Base-by-base conservation (phyloP, 2,113 vertebrate species). In the Herpetotheres cachinnans region DNA sequence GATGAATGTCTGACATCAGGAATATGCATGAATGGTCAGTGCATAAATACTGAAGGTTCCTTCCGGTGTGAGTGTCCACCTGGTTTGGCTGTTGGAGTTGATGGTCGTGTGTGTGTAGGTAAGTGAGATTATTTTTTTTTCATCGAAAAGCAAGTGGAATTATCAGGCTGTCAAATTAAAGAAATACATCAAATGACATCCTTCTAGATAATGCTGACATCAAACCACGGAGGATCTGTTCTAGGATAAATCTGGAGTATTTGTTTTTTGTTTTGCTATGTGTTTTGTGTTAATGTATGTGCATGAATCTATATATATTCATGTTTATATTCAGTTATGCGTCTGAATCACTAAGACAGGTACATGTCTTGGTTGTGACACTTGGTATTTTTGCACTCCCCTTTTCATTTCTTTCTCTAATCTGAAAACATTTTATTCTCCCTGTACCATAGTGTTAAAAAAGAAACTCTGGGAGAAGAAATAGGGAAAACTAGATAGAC, bases 101-200 rank as follows among this genome's bases (percentile, higher is more conserved):
- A 98, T 91, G 98, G 98, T 47, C 98, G 97, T 73, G 98, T 98
- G 52, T 98, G 98, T 93, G 97, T 98, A 73, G 98, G 98, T 98
- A 96, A 98, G 97, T 89, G 40, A 79, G 13, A 27, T 62, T 56
- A 73, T 26, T 13, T 44, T 42, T 40, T 56, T 38, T n/a, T 44
- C 9, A n/a, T 46, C 38, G 27, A 73, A 70, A 55, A 55, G 22
- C 10, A 44, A 17, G 10, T 38, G 27, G 12, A 83, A 65, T 89
- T 74, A 54, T 3, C 16, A 67, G 9, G 9, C 54, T 47, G 19
- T 66, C 22, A 30, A 27, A 49, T 77, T 65, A 69, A 40, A 52
- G 22, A 73, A 79, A 59, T 30, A 9, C 5, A 46, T 61, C 13
- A 87, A 8, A 42, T 63, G 0, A 16, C 17, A 17, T 74, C 8